Evolutionary conservation across 2,888 invertebrate genomes (phyloP), one percentile per base, ranked within the genome.

Genomic region (Hydrotaea diabolus): DNA sequence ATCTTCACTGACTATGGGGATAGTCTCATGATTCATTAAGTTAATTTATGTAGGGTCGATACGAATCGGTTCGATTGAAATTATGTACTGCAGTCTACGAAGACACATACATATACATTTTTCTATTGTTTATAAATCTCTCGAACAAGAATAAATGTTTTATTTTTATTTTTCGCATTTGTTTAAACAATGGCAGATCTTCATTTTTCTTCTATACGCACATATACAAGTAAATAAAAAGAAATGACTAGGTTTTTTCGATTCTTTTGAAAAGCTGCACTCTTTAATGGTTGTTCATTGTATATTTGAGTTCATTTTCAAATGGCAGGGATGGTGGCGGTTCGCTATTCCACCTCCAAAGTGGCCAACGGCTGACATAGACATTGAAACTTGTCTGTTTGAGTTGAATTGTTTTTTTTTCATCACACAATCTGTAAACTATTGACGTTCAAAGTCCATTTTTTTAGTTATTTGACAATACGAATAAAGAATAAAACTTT

Each of bases 381-480:
- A 59, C 36, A 62, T 62, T 62, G 59, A 62, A 62, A 36, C n/a
- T n/a, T 21, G 23, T 59, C 59, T 59, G 23, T 17, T 0, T 55
- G 55, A 3, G 39, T 39, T 39, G 39, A 39, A 8, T 39, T n/a
- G 53, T 53, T 9, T 64, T 26, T 5, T 66, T 39, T 46, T 43
- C 0, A 21, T 43, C 69, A 69, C 46, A 69, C 43, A 21, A 43
- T 46, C 21, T 23, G 11, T 26, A 8, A 69, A 69, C 43, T 69
- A 69, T 69, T 46, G 19, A 23, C 23, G 69, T 23, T 9, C 46
- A 69, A 69, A 69, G 69, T 69, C 69, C 69, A 23, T 69, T 69
- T 69, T 69, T 23, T 66, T 46, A 46, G 43, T 66, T 36, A 23
- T 43, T 69, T 15, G 69, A 46, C 46, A 66, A n/a, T n/a, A n/a